Conservation (phyloP, 2,888 invertebrate genomes). For the Microctonus hyperodae region DNA sequence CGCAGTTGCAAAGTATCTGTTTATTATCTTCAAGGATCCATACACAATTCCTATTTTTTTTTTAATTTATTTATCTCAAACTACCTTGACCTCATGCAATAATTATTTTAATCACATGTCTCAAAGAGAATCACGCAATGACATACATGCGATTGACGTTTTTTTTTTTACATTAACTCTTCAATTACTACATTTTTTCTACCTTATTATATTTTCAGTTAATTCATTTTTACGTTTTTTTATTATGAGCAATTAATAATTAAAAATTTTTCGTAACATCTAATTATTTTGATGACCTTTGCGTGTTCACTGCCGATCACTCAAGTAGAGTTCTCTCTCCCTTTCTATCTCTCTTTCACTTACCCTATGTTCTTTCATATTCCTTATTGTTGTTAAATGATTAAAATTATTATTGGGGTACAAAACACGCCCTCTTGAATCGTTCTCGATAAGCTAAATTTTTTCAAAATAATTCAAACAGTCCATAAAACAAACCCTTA, state of each 20-base stretch:
- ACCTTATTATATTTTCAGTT: slow-evolving; percentile 1
- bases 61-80: not conserved
- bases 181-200: not conserved
- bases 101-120: slow-evolving; percentile 32
- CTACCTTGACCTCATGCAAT: slow-evolving; percentile 7
- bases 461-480: not conserved
- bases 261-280: slow-evolving; percentile 34
- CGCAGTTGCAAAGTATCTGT: not conserved
- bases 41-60: not conserved
- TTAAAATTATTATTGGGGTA: slow-evolving; percentile 28
- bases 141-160: not conserved
- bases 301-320: slow-evolving; percentile 47
- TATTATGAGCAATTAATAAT: slow-evolving; percentile 15
- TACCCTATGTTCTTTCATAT: no score
- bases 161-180: not conserved
- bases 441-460: slow-evolving; percentile 18
- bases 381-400: slow-evolving; percentile 14
- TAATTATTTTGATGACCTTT: slow-evolving; percentile 55
- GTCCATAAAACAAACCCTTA: not conserved
- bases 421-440: slow-evolving; percentile 30
- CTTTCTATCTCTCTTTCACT: slow-evolving; percentile 18
- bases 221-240: not conserved
- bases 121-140: slow-evolving; percentile 13
- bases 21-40: not conserved
- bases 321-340: not conserved